Base-by-base conservation (phyloP, 1,140 invertebrate species). In the Pogonomyrmex californicus region DNA sequence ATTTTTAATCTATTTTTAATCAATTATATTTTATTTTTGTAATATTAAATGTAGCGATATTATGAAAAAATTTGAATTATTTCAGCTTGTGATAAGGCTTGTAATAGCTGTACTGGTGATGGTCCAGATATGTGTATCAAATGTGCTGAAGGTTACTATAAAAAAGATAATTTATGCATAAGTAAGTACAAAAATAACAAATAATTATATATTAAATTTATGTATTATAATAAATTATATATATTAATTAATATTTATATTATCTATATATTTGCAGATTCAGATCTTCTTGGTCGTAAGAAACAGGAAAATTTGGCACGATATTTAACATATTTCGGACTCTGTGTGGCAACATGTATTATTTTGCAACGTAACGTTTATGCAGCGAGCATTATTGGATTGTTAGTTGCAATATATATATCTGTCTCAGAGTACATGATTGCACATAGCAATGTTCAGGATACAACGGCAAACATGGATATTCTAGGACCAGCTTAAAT, bases 41-140 rank as follows among this genome's bases (percentile, higher is more conserved):
- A 79, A 30, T 83, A 58, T n/a, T n/a, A n/a, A n/a, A n/a, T n/a
- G n/a, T n/a, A n/a, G n/a, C n/a, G n/a, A n/a, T n/a, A n/a, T n/a
- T n/a, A n/a, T n/a, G n/a, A n/a, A n/a, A n/a, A n/a, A n/a, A n/a
- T n/a, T n/a, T n/a, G n/a, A n/a, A n/a, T n/a, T n/a, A n/a, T n/a
- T n/a, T n/a, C 95, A 96, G 96, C 95, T 70, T 98, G 98, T 95
- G 98, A 98, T 93, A 96, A 96, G 92, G 96, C 98, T 1, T 99
- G 99, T 93, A 94, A 97, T 79, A 97, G 97, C 14, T 99, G 99
- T 93, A 96, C 96, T 75, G 98, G 98, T 12, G 98, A 99, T 96
- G 99, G 99, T 0, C 98, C 98, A 10, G 98, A 99, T 95, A 98
- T 98, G 97, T 99, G 99, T 95, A 95, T 96, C 47, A 96, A 97